A percentile compares a stretch with the other conserved stretches of the same genome.
Conservation (phyloP, 2,113 vertebrate genomes). For the Candoia aspera region DNA sequence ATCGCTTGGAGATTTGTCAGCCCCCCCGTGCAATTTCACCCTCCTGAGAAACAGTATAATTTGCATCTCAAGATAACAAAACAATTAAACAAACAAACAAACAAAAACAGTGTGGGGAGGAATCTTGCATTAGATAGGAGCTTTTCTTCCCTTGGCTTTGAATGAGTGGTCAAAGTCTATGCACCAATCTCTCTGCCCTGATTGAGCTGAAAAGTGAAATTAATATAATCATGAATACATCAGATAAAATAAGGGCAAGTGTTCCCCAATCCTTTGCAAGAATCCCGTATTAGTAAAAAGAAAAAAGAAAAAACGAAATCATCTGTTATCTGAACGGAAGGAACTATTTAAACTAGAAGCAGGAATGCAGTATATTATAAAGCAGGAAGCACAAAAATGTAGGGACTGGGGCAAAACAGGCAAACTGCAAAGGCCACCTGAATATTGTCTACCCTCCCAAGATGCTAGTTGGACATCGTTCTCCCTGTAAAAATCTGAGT, state of each 20-base stretch:
- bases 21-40: not conserved
- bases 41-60: not conserved
- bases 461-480: not conserved
- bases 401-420: no score
- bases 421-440: not conserved
- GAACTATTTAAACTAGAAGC: not conserved
- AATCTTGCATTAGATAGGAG: rapidly evolving
- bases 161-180: not conserved
- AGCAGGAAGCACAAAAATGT: not conserved
- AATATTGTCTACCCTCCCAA: not conserved
- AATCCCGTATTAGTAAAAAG: not conserved
- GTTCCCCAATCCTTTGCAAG: not conserved
- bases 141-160: not conserved
- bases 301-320: not conserved
- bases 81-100: not conserved
- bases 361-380: not conserved
- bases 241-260: not conserved
- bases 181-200: not conserved
- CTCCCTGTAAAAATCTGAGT: no score
- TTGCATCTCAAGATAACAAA: conserved; percentile 9
- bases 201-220: not conserved
- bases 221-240: not conserved
- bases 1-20: conserved; percentile 54
- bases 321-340: not conserved
- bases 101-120: not conserved